Evolutionary conservation across 1,140 invertebrate species (phyloP).

Genomic region (Aphidius gifuensis): DNA sequence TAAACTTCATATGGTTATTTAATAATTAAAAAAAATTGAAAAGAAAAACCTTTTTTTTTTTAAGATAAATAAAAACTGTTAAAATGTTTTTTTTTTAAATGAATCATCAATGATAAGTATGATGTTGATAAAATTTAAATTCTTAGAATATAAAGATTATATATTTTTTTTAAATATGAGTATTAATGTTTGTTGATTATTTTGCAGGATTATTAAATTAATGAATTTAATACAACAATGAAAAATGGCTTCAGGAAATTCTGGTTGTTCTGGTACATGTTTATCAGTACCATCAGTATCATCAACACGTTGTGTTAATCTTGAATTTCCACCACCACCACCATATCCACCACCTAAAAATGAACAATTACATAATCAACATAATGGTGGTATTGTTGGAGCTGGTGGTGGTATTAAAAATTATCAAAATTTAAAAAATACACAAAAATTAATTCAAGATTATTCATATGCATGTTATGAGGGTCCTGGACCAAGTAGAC

Average conservation of each 20-base stretch:
- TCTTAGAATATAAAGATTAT: no score
- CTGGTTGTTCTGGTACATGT: slow-evolving; percentile 33
- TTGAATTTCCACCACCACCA: slow-evolving; percentile 58
- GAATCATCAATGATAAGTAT: no score
- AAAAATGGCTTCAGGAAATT: slow-evolving; percentile 42
- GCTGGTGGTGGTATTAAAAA: slow-evolving; percentile 20
- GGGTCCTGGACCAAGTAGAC: slow-evolving; percentile 56
- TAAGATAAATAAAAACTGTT: no score
- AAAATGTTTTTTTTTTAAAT: no score
- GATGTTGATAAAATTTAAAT: no score
- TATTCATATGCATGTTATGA: slow-evolving; percentile 81
- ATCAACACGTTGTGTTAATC: slow-evolving; percentile 45
- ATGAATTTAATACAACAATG: slow-evolving; percentile 27
- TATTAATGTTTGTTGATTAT: no score
- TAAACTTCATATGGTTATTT: no score
- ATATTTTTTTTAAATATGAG: no score
- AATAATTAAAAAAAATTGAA: no score
- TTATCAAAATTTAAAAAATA: slow-evolving; percentile 27
- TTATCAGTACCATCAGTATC: slow-evolving; percentile 26
- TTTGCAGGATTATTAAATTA: no score
- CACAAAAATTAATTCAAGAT: slow-evolving; percentile 47
- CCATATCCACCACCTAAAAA: slow-evolving; percentile 54
- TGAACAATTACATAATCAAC: slow-evolving; percentile 20
- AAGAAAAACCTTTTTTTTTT: no score
- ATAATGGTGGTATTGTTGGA: slow-evolving; percentile 44